Conservation (phyloP, 30 jellyfish, hydroid and myxozoan species). For the Sanderia malayensis region DNA sequence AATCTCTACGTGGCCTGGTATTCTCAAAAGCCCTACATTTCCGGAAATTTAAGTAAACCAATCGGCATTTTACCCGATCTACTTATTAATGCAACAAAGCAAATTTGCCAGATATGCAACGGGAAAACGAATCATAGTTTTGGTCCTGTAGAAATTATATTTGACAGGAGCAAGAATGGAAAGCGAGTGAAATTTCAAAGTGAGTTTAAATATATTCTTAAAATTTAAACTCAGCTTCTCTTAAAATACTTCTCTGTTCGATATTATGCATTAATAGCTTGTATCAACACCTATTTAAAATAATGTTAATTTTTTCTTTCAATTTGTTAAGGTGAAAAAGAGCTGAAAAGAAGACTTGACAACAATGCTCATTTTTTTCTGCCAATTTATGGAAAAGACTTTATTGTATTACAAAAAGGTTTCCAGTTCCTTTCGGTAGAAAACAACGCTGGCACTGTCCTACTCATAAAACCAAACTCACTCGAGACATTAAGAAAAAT, state of each 20-base stretch:
- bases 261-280: too few species aligned
- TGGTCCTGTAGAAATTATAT: constrained; percentile 28
- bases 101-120: constrained; percentile 39
- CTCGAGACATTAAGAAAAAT: constrained; percentile 23
- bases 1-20: constrained; percentile 69
- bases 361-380: constrained; percentile 58
- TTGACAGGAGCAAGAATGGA: constrained; percentile 74
- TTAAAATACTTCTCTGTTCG: too few species aligned
- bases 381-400: constrained; percentile 49
- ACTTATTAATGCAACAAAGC: constrained; percentile 11
- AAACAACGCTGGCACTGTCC: constrained; percentile 64
- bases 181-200: constrained; percentile 29
- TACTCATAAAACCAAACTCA: constrained; percentile 34
- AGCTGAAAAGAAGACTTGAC: constrained; percentile 28
- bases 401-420: constrained; percentile 30
- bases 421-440: constrained; percentile 43
- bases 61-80: constrained; percentile 39
- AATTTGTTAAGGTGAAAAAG: constrained; percentile 45
- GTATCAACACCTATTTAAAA: too few species aligned
- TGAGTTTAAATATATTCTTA: too few species aligned
- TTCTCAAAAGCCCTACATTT: constrained; percentile 36
- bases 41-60: constrained; percentile 1
- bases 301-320: neutral
- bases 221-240: too few species aligned
- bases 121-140: constrained; percentile 17